These are phyloP conservation scores for Scalopus aquaticus DNA, from an alignment of 2,113 vertebrate genomes.

Conservation along the genomic window DNA sequence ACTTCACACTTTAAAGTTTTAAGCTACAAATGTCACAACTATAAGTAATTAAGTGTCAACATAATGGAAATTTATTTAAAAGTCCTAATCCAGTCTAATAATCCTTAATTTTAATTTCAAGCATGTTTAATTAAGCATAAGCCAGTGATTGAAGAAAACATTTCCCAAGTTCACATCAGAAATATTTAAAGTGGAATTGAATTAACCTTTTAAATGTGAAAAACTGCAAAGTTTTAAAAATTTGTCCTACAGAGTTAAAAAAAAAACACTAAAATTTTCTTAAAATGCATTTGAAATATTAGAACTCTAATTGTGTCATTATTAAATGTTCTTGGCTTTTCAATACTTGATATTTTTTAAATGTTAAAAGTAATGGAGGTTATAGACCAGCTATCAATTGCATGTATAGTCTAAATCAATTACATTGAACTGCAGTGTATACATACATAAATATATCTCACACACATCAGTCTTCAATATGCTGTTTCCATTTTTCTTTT, in stretches of 20 bases:
- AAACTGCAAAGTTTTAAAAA: constrained; percentile 37
- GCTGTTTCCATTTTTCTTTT: neutral
- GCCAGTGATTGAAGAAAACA: neutral
- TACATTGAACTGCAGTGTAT: neutral
- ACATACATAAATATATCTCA: too few species aligned
- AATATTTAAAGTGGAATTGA: neutral
- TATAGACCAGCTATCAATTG: neutral
- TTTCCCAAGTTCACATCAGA: neutral
- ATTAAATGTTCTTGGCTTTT: neutral
- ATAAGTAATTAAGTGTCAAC: neutral
- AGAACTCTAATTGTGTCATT: neutral
- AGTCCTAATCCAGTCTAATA: neutral
- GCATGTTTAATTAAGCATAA: too few species aligned
- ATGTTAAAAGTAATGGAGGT: neutral
- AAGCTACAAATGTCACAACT: neutral
- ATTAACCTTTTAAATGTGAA: neutral
- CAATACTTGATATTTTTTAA: neutral
- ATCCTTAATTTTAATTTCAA: neutral
- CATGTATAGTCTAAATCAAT: neutral
- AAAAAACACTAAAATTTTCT: neutral
- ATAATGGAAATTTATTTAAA: constrained; percentile 5
- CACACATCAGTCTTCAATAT: neutral
- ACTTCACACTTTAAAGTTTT: neutral
- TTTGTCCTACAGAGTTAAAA: neutral
- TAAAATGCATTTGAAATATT: neutral